phyloP scores from a whole-genome alignment of 2,113 vertebrate species.

The Strix aluco region DNA sequence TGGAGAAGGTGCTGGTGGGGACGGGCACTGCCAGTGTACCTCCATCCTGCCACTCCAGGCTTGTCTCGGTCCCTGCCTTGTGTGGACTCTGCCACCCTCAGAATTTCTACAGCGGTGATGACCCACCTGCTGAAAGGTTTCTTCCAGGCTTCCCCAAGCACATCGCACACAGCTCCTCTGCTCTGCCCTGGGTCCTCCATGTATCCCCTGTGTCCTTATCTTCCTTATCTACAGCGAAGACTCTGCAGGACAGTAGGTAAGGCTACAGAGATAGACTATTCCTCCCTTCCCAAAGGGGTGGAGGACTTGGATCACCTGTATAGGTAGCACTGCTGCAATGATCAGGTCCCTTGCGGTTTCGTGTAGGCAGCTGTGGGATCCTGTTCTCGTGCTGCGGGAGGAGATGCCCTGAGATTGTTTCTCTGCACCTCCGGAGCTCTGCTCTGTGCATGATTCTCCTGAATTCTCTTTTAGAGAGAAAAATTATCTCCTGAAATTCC shows the following conservation, averaged over 20 bases:
- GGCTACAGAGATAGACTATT: not conserved
- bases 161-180: not conserved
- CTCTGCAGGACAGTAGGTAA: not conserved
- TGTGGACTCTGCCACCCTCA: not conserved
- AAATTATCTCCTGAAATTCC: fast-evolving
- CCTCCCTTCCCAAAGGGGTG: not conserved
- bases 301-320: not conserved
- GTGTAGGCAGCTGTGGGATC: not conserved
- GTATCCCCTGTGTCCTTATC: fast-evolving
- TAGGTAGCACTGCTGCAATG: not conserved
- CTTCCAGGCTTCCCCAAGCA: fast-evolving
- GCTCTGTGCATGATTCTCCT: not conserved
- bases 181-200: not conserved
- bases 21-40: not conserved
- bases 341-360: not conserved
- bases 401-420: not conserved
- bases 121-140: not conserved
- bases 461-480: not conserved
- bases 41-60: not conserved
- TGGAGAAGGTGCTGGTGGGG: not conserved
- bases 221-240: not conserved
- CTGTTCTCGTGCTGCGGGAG: not conserved
- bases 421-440: not conserved
- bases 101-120: not conserved
- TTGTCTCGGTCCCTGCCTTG: fast-evolving